These are phyloP conservation scores for Zelleria hepariella DNA, from an alignment of 2,888 invertebrate species.

Conservation along the genomic window DNA sequence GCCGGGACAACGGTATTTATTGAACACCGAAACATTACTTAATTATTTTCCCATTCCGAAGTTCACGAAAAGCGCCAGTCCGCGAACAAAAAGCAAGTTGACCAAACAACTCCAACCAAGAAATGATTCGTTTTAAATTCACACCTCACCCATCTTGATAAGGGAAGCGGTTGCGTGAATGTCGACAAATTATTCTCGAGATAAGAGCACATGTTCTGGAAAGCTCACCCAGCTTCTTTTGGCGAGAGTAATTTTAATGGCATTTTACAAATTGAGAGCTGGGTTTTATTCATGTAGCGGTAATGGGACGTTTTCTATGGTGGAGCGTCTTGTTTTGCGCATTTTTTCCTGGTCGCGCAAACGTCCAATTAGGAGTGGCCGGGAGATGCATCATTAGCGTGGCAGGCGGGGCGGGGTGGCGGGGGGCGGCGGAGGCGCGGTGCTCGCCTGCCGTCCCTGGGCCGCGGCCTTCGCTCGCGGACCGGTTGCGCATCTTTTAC, in stretches of 20 bases:
- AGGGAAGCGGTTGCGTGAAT: slow-evolving; percentile 29
- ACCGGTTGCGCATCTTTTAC: slow-evolving; percentile 69
- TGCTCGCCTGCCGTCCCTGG: slow-evolving; percentile 41
- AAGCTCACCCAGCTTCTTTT: slow-evolving; percentile 23
- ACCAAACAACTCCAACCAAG: slow-evolving; percentile 27
- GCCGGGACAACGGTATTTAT: slow-evolving; percentile 6
- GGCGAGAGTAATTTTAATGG: slow-evolving; percentile 28
- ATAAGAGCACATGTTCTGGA: slow-evolving; percentile 31
- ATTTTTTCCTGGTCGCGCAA: slow-evolving; percentile 51
- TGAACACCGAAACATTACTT: slow-evolving; percentile 1
- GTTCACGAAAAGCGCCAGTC: slow-evolving; percentile 15
- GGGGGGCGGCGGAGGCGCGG: slow-evolving; percentile 23
- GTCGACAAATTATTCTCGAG: slow-evolving; percentile 41
- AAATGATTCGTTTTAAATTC: slow-evolving; percentile 43
- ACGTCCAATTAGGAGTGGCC: slow-evolving; percentile 65
- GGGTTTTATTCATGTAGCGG: not conserved
- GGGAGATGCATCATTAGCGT: slow-evolving; percentile 62
- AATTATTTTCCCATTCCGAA: slow-evolving; percentile 3
- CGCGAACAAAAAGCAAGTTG: slow-evolving; percentile 20
- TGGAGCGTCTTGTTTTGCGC: slow-evolving; percentile 29
- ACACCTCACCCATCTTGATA: slow-evolving; percentile 50
- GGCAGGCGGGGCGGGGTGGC: slow-evolving; percentile 23
- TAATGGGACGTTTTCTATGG: slow-evolving; percentile 32
- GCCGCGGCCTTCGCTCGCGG: slow-evolving; percentile 56
- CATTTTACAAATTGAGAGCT: slow-evolving; percentile 29